Conservation (phyloP, 2,113 vertebrate genomes). For the Isichthys henryi region DNA sequence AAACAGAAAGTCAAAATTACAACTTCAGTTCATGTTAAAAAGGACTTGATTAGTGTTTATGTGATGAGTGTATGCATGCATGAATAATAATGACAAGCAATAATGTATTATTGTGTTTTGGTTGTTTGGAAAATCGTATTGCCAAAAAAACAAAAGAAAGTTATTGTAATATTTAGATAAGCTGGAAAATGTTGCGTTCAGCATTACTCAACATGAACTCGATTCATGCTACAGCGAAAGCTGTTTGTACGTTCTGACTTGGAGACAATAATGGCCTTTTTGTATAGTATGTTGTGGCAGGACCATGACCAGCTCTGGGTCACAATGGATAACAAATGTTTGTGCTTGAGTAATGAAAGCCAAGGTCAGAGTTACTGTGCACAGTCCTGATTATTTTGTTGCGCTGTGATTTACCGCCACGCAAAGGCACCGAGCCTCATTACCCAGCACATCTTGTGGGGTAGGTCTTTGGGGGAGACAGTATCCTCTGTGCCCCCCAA, state of each 20-base stretch:
- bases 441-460: neutral
- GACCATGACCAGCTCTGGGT: neutral
- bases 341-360: neutral
- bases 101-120: neutral
- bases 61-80: neutral
- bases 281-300: neutral
- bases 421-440: slow-evolving; percentile 2
- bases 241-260: neutral
- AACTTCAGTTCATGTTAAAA: neutral
- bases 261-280: neutral
- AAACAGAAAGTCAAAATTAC: neutral
- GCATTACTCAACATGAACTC: neutral
- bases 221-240: neutral
- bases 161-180: neutral
- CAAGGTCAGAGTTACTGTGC: neutral
- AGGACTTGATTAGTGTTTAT: neutral
- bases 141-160: neutral
- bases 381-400: neutral
- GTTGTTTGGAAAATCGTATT: neutral
- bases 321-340: neutral
- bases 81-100: neutral
- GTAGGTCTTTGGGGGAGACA: neutral
- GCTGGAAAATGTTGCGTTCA: neutral
- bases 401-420: slow-evolving; percentile 8
- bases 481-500: neutral